phyloP scores from a whole-genome alignment of 2,113 vertebrate species.

The Osmerus eperlanus region DNA sequence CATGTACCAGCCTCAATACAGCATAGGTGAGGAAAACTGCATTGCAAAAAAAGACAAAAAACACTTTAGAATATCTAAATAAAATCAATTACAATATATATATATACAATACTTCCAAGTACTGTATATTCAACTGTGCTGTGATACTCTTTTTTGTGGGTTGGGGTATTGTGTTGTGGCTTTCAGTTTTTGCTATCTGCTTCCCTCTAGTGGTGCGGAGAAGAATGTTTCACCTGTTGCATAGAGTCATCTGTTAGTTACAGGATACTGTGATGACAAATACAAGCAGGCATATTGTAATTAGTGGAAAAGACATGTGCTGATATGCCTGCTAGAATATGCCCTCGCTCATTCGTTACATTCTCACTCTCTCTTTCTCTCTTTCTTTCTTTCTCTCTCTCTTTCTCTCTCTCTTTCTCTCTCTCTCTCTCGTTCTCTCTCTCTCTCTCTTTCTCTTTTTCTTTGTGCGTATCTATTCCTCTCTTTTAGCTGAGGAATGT shows the following conservation, averaged over 20 bases:
- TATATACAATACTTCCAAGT: neutral
- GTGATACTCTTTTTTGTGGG: neutral
- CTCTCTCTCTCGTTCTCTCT: neutral
- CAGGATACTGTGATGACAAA: slow-evolving; percentile 67
- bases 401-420: slow-evolving; percentile 31
- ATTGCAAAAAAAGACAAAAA: neutral
- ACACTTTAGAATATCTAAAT: neutral
- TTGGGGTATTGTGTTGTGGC: neutral
- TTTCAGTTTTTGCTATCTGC: slow-evolving; percentile 27
- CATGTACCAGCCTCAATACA: slow-evolving; percentile 72
- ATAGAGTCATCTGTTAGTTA: slow-evolving; percentile 60
- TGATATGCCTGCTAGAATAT: slow-evolving; percentile 56
- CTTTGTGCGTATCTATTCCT: neutral
- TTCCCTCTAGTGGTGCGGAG: slow-evolving; percentile 54
- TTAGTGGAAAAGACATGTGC: slow-evolving; percentile 61
- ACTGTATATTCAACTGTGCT: neutral
- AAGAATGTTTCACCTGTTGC: slow-evolving; percentile 55
- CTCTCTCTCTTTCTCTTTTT: slow-evolving; percentile 8
- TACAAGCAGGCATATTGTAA: slow-evolving; percentile 66
- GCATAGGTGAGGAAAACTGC: slow-evolving; percentile 61
- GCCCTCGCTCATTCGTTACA: slow-evolving; percentile 15
- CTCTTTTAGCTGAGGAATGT: slow-evolving; percentile 78
- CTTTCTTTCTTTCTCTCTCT: slow-evolving; percentile 6
- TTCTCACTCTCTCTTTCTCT: slow-evolving; percentile 19
- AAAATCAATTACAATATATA: neutral